Conservation (phyloP, 2,113 vertebrate genomes). For the Cranoglanis bouderius region DNA sequence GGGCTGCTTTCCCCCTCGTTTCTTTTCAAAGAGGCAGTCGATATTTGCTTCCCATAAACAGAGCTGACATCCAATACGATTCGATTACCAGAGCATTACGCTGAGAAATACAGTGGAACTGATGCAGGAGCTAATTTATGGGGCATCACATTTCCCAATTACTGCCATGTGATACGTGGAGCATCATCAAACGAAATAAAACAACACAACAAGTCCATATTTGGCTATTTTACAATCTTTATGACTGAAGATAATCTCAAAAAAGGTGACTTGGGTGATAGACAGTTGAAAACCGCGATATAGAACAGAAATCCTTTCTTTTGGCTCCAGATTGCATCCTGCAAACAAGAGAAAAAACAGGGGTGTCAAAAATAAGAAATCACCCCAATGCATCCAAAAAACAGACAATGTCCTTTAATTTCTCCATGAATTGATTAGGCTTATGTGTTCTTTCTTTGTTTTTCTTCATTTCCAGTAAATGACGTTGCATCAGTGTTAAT, state of each 20-base stretch:
- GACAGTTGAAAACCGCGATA: background rate
- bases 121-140: constrained; percentile 66
- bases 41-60: constrained; percentile 63
- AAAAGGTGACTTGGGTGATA: background rate
- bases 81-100: constrained; percentile 72
- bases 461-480: constrained; percentile 49
- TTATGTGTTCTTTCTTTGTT: constrained; percentile 2
- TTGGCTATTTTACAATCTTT: constrained; percentile 32
- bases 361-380: background rate
- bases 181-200: constrained; percentile 58
- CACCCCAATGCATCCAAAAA: background rate
- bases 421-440: constrained; percentile 42
- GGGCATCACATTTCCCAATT: constrained; percentile 70
- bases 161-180: constrained; percentile 65
- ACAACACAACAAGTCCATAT: constrained; percentile 66
- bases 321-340: background rate
- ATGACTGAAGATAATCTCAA: background rate
- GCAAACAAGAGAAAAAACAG: background rate
- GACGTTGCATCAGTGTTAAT: constrained; percentile 28
- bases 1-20: constrained; percentile 9
- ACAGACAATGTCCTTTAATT: too few relatives aligned
- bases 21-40: constrained; percentile 60
- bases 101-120: constrained; percentile 66
- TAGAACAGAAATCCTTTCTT: background rate
- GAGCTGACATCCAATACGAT: constrained; percentile 69